Evolutionary conservation across 2,113 vertebrate species (phyloP), one percentile per base, ranked within the genome.

Genomic region (Apaloderma vittatum): DNA sequence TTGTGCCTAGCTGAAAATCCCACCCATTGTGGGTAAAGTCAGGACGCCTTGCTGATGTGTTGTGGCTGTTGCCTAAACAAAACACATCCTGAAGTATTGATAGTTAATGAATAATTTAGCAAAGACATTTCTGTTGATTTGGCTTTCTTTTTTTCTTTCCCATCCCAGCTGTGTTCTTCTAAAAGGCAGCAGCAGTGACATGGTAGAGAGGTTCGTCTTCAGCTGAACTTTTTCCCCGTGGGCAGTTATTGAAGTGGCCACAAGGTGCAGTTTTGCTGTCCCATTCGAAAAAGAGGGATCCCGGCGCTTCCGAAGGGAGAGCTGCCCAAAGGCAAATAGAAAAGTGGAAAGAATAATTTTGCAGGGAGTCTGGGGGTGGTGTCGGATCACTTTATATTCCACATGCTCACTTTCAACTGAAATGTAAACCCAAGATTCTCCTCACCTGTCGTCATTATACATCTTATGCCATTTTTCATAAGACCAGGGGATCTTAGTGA

Each of bases 381-480:
- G 8, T 8, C 22, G 63, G 16, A 46, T 61, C 15, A 0, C 52
- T 90, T 86, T 52, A 5, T 75, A 58, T 81, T 92, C 92, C 17
- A 18, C 11, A 1, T 7, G 36, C 65, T 97, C 15, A 1, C 13
- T 88, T 94, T 80, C 83, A 97, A 72, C 94, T 49, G 86, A 94
- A 86, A 54, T 81, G 66, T 90, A 91, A 97, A 95, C 77, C 4
- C 3, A 36, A 87, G 90, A 23, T 92, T 75, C 80, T 75, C 49
- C 65, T 88, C 88, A 87, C 91, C 86, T 92, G 88, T 45, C 70
- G 96, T 87, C 96, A 92, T 96, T 97, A 96, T 89, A 78, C 58
- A 54, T 36, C 94, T 96, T 54, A 80, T 10, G 49, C 83, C 73
- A 65, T 94, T 89, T 93, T 95, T 95, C 61, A 12, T 91, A 96